Evolutionary conservation across 2,888 invertebrate genomes (phyloP).

Genomic region (Drosophila austrosaltans): DNA sequence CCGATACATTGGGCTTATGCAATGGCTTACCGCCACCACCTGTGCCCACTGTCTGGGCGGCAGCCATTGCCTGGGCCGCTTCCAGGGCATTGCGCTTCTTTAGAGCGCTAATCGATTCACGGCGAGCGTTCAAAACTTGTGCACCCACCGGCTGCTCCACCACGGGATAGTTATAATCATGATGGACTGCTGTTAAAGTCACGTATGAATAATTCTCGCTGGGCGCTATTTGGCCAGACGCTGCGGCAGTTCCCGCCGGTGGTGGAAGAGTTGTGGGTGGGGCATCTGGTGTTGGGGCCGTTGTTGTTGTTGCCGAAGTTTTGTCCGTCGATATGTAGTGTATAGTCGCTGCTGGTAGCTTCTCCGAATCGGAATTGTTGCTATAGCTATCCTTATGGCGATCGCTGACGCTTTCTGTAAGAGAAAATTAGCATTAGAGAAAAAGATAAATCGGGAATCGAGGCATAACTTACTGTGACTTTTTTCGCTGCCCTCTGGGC

Average conservation of each 20-base stretch:
- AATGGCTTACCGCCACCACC: constrained; percentile 70
- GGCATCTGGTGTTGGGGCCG: constrained; percentile 43
- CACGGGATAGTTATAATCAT: constrained; percentile 94
- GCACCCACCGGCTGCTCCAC: constrained; percentile 83
- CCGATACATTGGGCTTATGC: constrained; percentile 75
- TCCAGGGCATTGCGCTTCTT: constrained; percentile 87
- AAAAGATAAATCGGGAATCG: neutral
- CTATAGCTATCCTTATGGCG: constrained; percentile 74
- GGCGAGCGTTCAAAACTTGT: constrained; percentile 82
- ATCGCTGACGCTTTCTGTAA: constrained; percentile 81
- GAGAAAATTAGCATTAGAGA: neutral
- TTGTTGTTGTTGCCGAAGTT: constrained; percentile 57
- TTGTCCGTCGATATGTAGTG: constrained; percentile 86
- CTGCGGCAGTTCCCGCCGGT: constrained; percentile 41
- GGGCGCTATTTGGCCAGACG: constrained; percentile 79
- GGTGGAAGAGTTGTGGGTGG: constrained; percentile 44
- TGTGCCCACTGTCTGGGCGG: constrained; percentile 77
- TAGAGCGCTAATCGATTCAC: constrained; percentile 86
- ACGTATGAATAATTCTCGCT: constrained; percentile 93
- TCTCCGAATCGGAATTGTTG: constrained; percentile 78
- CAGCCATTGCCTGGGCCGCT: constrained; percentile 81
- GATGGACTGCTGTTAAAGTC: constrained; percentile 89
- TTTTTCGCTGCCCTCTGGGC: constrained; percentile 86
- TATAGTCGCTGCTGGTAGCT: constrained; percentile 83
- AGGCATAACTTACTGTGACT: constrained; percentile 81